Evolutionary conservation across 2,797 vertebrate genomes (phyloP).

Genomic region (Anguilla anguilla): DNA sequence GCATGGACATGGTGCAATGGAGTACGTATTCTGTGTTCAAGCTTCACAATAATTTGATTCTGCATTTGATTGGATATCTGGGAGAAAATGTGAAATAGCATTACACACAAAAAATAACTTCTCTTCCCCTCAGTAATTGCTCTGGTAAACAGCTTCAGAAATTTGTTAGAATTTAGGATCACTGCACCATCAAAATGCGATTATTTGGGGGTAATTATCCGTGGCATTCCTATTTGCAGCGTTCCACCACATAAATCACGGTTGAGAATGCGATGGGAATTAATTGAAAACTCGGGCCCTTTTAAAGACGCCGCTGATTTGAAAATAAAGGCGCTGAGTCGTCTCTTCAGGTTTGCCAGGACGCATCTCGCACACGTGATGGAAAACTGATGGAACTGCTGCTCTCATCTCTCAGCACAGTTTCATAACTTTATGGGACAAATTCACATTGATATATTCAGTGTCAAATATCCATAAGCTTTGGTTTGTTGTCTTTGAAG

Average conservation of each 20-base stretch:
- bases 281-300: not conserved
- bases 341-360: not conserved
- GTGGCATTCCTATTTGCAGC: constrained; percentile 42
- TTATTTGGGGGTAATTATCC: constrained; percentile 45
- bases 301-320: constrained; percentile 3
- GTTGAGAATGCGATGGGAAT: constrained; percentile 35
- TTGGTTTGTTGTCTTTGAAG: not conserved
- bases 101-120: not conserved
- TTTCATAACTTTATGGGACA: not conserved
- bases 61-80: constrained; percentile 1
- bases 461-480: not conserved
- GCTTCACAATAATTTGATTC: not conserved
- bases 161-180: constrained; percentile 38
- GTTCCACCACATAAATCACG: constrained; percentile 32
- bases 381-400: not conserved
- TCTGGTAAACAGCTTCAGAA: constrained; percentile 10
- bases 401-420: not conserved
- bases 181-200: constrained; percentile 39
- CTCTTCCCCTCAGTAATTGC: not conserved
- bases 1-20: not conserved
- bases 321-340: not conserved
- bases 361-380: not conserved
- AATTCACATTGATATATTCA: not conserved
- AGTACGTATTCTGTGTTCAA: not conserved
- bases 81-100: constrained; percentile 7